Evolutionary conservation across 2,888 invertebrate species (phyloP), one percentile per base, ranked within the genome.

Genomic region (Nomada goodeniana): DNA sequence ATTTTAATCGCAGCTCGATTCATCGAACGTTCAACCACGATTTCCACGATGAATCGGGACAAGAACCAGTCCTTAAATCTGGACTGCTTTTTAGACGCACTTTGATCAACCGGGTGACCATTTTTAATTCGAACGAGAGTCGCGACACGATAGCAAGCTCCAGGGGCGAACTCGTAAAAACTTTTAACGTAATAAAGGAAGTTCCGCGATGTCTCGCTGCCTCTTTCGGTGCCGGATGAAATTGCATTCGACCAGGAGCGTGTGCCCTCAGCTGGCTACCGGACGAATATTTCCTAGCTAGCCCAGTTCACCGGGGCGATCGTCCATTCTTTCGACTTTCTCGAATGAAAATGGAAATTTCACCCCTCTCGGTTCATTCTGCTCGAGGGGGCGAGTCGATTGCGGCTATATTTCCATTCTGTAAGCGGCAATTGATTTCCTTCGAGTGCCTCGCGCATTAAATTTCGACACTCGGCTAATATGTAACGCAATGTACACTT

Each of bases 171-270:
- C 78, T 85, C 80, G 85, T 76, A 89, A 87, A 85, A 89, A 86
- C 82, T 86, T 88, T 86, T 86, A 86, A 88, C 67, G 84, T 84
- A 86, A 89, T 86, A 86, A 85, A 83, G 68, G 72, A 86, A 82
- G 72, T 67, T 82, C 77, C 79, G 78, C 80, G 68, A 47, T 79
- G 76, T 71, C 74, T 77, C 55, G 64, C 2, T 65, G 73, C 53
- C 29, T 42, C 42, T 63, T 52, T 52, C 42, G 29, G 50, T 61
- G 68, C 80, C 53, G 74, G 63, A 72, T 80, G 76, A 76, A 84
- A 84, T 74, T 76, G 73, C 80, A 65, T 23, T 80, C 76, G 67
- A 50, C 4, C 57, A 64, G 44, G 44, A 53, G 36, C 53, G 65
- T 11, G 26, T 50, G 59, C 9, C 55, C 50, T 47, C 67, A 64